Base-by-base conservation (phyloP, 2,888 invertebrate genomes). In the Cyrtodaria siliqua region DNA sequence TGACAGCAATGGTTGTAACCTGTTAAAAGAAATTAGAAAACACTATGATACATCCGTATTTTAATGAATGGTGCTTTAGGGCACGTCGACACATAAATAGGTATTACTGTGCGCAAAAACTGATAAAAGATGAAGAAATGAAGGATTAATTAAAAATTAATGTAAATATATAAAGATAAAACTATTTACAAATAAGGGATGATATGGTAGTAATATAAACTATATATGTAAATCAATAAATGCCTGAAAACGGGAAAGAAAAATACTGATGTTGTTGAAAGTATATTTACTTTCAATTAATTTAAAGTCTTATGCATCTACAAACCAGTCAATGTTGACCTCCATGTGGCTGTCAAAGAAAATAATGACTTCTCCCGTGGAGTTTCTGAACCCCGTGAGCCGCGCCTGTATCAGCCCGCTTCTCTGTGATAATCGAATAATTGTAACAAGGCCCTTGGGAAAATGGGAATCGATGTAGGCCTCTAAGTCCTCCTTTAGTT, bases 311-410 rank as follows among this genome's bases (percentile, higher is more conserved):
- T n/a, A n/a, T n/a, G n/a, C n/a, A n/a, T n/a, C n/a, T n/a, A n/a
- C 79, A 69, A 59, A 87, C 87, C 87, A 87, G 33, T 85, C 72
- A n/a, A 75, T 74, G 55, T 87, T 87, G 47, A 86, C 86, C 57
- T 87, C 87, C 84, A 87, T 87, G 47, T 87, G 87, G 59, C 86
- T 86, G 59, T 87, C 87, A 38, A 87, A 83, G 69, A 89, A 84
- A 29, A 83, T 81, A 12, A 86, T 73, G 55, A 86, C 87, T 38
- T 89, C 84, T 14, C 84, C 85, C 18, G 84, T 84, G 12, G 85
- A 82, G 29, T 77, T 66, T 8, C 70, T 67, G 26, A 79, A 77
- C 0, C 87, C 89, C 16, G 67, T 59, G 42, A 87, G 63, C 9
- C 89, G 73, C 4, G 86, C 84, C 18, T 81, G 72, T 44, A 89